A percentile compares a stretch with the other conserved stretches of the same genome.
phyloP scores from a whole-genome alignment of 2,113 vertebrate genomes.

The Limanda limanda region DNA sequence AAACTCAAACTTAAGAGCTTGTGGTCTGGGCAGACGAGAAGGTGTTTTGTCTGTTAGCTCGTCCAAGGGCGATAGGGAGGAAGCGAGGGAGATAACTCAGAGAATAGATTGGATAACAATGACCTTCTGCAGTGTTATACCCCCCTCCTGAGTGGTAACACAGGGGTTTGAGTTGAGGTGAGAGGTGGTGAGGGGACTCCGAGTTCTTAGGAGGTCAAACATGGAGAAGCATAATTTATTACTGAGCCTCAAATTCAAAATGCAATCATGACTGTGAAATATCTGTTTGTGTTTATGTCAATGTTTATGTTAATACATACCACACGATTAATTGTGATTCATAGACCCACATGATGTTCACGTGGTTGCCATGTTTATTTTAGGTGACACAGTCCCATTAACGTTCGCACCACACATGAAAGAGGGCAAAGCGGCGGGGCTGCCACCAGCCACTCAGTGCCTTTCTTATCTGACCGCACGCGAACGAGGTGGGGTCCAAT shows the following conservation, averaged over 20 bases:
- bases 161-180: conserved; percentile 12
- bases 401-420: conserved; percentile 56
- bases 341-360: neutral
- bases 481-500: conserved; percentile 80
- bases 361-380: conserved; percentile 44
- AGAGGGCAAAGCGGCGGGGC: conserved; percentile 61
- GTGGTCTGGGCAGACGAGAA: conserved; percentile 23
- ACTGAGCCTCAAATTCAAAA: neutral
- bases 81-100: conserved; percentile 45
- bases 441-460: conserved; percentile 26
- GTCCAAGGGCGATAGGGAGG: conserved; percentile 69
- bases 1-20: conserved; percentile 10
- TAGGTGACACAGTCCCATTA: conserved; percentile 52
- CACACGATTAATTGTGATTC: neutral
- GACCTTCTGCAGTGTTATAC: conserved; percentile 48
- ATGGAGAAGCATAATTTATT: neutral
- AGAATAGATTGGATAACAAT: conserved; percentile 36
- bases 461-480: conserved; percentile 64
- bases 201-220: conserved; percentile 4
- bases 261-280: no score
- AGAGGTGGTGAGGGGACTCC: conserved; percentile 18
- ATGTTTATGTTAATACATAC: no score
- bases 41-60: conserved; percentile 73
- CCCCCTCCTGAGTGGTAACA: conserved; percentile 2
- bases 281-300: no score